A percentile compares a stretch with the other conserved stretches of the same genome.
Evolutionary conservation across 2,797 vertebrate species (phyloP).

Genomic region (Hippocampus kuda): DNA sequence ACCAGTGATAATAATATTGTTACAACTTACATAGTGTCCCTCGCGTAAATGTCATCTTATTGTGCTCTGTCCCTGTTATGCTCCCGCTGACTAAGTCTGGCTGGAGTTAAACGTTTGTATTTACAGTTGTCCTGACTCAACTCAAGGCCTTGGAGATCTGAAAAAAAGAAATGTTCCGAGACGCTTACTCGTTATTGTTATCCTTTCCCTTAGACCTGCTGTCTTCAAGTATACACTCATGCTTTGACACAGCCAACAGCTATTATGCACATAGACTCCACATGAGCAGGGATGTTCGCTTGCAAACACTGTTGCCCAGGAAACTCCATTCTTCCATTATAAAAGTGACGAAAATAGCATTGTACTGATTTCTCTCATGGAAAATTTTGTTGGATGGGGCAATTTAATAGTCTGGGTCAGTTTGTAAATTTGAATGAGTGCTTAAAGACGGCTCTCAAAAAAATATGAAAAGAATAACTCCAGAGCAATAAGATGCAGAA

Average conservation of each 20-base stretch:
- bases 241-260: slow-evolving; percentile 28
- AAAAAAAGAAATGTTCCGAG: slow-evolving; percentile 30
- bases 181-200: slow-evolving; percentile 22
- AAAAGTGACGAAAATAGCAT: slow-evolving; percentile 20
- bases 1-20: neutral
- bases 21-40: neutral
- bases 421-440: neutral
- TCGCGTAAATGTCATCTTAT: neutral
- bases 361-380: slow-evolving; percentile 1
- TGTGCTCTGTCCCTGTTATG: slow-evolving; percentile 27
- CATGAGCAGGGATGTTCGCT: neutral
- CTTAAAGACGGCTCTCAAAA: slow-evolving; percentile 4
- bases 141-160: slow-evolving; percentile 20
- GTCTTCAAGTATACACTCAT: neutral
- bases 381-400: neutral
- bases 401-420: neutral
- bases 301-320: neutral
- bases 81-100: slow-evolving; percentile 30
- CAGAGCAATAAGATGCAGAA: slow-evolving; percentile 20
- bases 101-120: slow-evolving; percentile 36
- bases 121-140: slow-evolving; percentile 32
- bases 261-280: slow-evolving; percentile 1
- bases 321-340: slow-evolving; percentile 14
- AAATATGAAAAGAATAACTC: slow-evolving; percentile 6
- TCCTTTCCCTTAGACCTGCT: slow-evolving; percentile 23